phyloP scores from a whole-genome alignment of 2,113 vertebrate species.

The Panurus biarmicus region DNA sequence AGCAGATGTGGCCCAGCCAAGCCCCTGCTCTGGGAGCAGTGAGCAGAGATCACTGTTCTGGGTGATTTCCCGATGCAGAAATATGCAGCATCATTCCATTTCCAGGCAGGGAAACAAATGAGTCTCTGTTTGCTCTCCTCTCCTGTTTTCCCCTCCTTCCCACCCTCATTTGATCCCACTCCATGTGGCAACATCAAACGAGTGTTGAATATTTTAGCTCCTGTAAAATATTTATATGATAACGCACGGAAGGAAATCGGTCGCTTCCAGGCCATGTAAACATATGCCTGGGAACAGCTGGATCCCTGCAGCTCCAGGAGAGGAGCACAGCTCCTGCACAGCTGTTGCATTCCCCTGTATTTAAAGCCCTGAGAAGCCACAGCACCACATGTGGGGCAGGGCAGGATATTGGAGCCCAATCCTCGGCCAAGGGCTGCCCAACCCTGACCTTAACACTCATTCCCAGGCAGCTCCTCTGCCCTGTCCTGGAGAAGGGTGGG shows the following conservation, averaged over 20 bases:
- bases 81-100: background rate
- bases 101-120: background rate
- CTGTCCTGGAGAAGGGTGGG: background rate
- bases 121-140: background rate
- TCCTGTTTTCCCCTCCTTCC: background rate
- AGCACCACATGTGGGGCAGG: background rate
- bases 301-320: background rate
- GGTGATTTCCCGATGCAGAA: background rate
- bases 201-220: background rate
- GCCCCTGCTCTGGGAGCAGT: background rate
- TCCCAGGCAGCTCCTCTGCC: background rate
- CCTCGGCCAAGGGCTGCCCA: background rate
- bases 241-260: background rate
- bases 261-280: background rate
- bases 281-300: constrained; percentile 17
- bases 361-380: rapidly evolving
- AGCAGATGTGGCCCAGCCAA: rapidly evolving
- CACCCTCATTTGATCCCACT: background rate
- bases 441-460: background rate
- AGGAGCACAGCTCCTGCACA: background rate
- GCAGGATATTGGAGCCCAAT: background rate
- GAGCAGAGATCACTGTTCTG: background rate
- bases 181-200: constrained; percentile 1
- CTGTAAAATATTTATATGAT: background rate
- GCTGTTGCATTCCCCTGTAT: background rate